Base-by-base conservation (phyloP, 2,888 invertebrate genomes). In the Ptilodon capucinus region DNA sequence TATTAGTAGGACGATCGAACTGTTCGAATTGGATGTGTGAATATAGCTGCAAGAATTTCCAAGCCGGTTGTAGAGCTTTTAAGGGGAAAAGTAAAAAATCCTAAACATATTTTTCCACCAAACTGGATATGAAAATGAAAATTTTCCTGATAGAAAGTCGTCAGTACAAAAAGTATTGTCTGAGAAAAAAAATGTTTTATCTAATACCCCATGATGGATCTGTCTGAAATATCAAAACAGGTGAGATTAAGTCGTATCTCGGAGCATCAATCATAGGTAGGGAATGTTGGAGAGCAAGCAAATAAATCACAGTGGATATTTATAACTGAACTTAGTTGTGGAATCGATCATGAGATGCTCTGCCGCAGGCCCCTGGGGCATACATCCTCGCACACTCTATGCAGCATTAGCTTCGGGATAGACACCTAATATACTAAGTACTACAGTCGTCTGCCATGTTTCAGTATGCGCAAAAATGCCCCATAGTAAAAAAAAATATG, bases 281-380 rank as follows among this genome's bases (percentile, higher is more conserved):
- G 17, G 17, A 17, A 17, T 35, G 35, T 11, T 17, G 6, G 46
- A 53, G 42, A 34, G 44, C 50, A 46, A 51, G 50, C 40, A 51
- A 61, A 54, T 51, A 54, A 58, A 55, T 46, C 32, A 48, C 44
- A 48, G 45, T 30, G 40, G 42, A 53, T 60, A 52, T 54, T 38
- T 40, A 25, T 40, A 54, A 49, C 49, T 54, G 52, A 56, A 54
- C 59, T 52, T 53, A 54, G 51, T 58, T 55, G 55, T 51, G 50
- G 44, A 48, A 64, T 64, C 60, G 62, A 60, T 62, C 64, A 64
- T 57, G 28, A 28, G 11, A 11, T 28, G 2, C 25, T 11, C 25
- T 28, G 51, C 53, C 54, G 51, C 51, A 51, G 44, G 42, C 51
- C 64, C 53, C 60, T 55, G 38, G 59, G 64, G 64, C 51, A 64